Evolutionary conservation across 2,888 invertebrate species (phyloP).

Genomic region (Syrphus vitripennis): DNA sequence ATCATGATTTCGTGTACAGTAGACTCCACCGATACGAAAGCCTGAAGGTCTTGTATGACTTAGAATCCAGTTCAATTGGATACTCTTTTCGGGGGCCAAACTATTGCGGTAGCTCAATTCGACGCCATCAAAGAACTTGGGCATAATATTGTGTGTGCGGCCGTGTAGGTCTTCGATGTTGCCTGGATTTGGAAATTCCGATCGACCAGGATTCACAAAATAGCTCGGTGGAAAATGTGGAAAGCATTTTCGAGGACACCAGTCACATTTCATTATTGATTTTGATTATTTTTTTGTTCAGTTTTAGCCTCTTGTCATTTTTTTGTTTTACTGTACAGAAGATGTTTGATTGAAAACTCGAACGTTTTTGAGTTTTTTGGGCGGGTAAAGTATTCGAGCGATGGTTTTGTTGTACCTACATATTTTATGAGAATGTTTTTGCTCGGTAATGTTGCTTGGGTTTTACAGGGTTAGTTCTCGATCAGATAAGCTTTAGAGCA

Average conservation of each 20-base stretch:
- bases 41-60: slow-evolving; percentile 79
- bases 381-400: neutral
- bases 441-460: no score
- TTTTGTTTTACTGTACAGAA: neutral
- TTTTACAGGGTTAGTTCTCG: neutral
- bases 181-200: slow-evolving; percentile 78
- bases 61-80: slow-evolving; percentile 77
- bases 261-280: slow-evolving; percentile 72
- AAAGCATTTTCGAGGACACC: slow-evolving; percentile 72
- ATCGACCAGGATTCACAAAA: slow-evolving; percentile 74
- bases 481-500: neutral
- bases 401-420: neutral
- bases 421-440: neutral
- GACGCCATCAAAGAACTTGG: slow-evolving; percentile 79
- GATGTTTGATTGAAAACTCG: neutral
- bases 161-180: slow-evolving; percentile 78
- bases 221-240: slow-evolving; percentile 77
- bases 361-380: neutral
- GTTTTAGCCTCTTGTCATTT: neutral
- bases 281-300: no score
- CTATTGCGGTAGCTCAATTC: slow-evolving; percentile 77
- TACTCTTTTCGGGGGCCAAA: slow-evolving; percentile 77
- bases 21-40: slow-evolving; percentile 79
- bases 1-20: slow-evolving; percentile 74
- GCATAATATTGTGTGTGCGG: slow-evolving; percentile 79